Evolutionary conservation across 2,888 invertebrate genomes (phyloP).

Genomic region (Catotricha subobsoleta): DNA sequence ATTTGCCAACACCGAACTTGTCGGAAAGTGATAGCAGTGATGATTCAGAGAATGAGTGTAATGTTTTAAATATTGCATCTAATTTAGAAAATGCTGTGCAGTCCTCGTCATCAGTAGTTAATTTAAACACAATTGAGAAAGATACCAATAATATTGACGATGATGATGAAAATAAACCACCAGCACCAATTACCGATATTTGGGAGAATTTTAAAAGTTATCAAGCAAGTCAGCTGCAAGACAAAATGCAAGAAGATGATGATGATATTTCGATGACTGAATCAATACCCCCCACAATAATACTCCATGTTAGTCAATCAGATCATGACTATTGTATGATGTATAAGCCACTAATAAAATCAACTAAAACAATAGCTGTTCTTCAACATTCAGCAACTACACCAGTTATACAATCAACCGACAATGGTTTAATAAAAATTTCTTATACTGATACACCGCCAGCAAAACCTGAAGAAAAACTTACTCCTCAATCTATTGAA

Average conservation of each 20-base stretch:
- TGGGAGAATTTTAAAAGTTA: constrained; percentile 24
- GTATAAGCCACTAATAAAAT: constrained; percentile 15
- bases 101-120: not conserved
- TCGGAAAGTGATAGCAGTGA: constrained; percentile 70
- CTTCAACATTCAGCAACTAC: constrained; percentile 12
- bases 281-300: constrained; percentile 17
- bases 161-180: constrained; percentile 15
- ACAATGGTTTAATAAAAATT: constrained; percentile 16
- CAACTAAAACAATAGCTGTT: constrained; percentile 14
- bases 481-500: not conserved
- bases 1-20: constrained; percentile 64
- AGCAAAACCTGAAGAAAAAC: not conserved
- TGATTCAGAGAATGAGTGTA: constrained; percentile 36
- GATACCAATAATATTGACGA: constrained; percentile 12
- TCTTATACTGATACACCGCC: not conserved
- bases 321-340: constrained; percentile 62
- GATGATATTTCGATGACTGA: constrained; percentile 7
- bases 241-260: constrained; percentile 8
- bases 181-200: constrained; percentile 17
- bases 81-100: constrained; percentile 1
- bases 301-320: constrained; percentile 40
- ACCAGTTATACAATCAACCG: constrained; percentile 10
- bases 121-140: not conserved
- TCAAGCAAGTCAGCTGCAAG: constrained; percentile 12
- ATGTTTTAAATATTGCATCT: constrained; percentile 7